Base-by-base conservation (phyloP, 2,797 vertebrate species). In the Pipistrellus pipistrellus region DNA sequence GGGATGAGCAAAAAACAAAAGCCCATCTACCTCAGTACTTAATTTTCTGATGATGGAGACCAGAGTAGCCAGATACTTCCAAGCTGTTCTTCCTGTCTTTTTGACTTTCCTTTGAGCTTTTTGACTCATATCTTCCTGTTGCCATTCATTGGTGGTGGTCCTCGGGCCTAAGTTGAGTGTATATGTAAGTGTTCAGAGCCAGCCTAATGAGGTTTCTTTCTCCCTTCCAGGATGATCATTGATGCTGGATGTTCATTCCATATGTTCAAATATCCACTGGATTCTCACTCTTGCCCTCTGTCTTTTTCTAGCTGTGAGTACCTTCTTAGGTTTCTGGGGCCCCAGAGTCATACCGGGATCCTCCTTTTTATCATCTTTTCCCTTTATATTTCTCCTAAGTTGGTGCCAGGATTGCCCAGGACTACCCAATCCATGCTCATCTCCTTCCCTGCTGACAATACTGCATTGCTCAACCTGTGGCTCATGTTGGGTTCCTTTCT, bases 231-330 rank as follows among this genome's bases (percentile, higher is more conserved):
- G 97, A 96, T 98, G 97, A 98, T 98, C 6, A 98, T 98, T 0
- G 98, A 98, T 95, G 98, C 97, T 44, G 98, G 97, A 96, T 98
- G 98, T 93, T 96, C 98, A 75, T 27, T 98, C 35, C 96, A 98
- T 93, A 97, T 98, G 95, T 95, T 98, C 97, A 98, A 98, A 96
- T 98, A 98, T 95, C 98, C 98, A 94, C 98, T 98, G 98, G 98
- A 98, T 96, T 98, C 98, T 85, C 98, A 98, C 91, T 98, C 98
- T 97, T 98, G 98, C 95, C 98, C 98, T 94, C 97, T 98, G 95
- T 98, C 98, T 96, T 98, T 98, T 97, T 98, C 98, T 95, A 98
- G 98, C 92, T 98, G 98, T 98, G 95, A 98, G 98, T 98, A 98
- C 72, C 85, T 27, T 86, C 93, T 96, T 91, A 94, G 92, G 86